These are phyloP conservation scores for Leptobrachium ailaonicum DNA, from an alignment of 2,113 vertebrate species.

Conservation along the genomic window DNA sequence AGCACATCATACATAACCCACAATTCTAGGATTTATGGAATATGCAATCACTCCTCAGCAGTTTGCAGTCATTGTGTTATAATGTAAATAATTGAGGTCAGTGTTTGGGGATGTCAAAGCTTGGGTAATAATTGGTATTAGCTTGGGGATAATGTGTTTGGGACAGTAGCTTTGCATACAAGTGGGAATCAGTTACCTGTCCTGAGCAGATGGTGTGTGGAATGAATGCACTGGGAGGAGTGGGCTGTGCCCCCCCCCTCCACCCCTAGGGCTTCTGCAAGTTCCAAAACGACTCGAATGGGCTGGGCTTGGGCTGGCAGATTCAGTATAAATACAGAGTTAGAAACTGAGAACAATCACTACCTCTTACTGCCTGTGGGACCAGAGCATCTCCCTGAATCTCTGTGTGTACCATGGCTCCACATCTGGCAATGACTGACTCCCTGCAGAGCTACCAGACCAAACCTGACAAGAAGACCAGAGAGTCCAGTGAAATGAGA, in stretches of 20 bases:
- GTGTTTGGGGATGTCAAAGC: background rate
- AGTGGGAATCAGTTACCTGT: constrained; percentile 40
- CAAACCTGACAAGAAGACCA: constrained; percentile 63
- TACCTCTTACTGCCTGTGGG: constrained; percentile 4
- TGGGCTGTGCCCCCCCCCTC: background rate
- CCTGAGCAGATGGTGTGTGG: constrained; percentile 25
- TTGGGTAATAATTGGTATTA: background rate
- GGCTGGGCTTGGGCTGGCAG: constrained; percentile 59
- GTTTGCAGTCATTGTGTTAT: background rate
- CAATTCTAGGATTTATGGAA: background rate
- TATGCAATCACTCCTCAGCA: background rate
- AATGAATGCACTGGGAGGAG: background rate
- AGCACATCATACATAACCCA: no score
- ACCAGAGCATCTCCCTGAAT: background rate
- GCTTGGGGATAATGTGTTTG: background rate
- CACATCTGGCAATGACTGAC: constrained; percentile 47
- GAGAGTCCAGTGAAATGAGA: constrained; percentile 67
- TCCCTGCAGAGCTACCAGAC: constrained; percentile 40
- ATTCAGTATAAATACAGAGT: constrained; percentile 58
- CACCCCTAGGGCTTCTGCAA: constrained; percentile 6
- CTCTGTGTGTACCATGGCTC: constrained; percentile 52
- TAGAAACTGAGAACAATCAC: constrained; percentile 50
- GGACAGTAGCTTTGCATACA: constrained; percentile 38
- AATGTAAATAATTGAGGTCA: background rate
- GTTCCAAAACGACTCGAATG: background rate